Percentiles rank a stretch among this genome's conserved stretches.
Evolutionary conservation across 35 echinoderm and acorn worm species (phyloP).

Genomic region (Eucidaris tribuloides): DNA sequence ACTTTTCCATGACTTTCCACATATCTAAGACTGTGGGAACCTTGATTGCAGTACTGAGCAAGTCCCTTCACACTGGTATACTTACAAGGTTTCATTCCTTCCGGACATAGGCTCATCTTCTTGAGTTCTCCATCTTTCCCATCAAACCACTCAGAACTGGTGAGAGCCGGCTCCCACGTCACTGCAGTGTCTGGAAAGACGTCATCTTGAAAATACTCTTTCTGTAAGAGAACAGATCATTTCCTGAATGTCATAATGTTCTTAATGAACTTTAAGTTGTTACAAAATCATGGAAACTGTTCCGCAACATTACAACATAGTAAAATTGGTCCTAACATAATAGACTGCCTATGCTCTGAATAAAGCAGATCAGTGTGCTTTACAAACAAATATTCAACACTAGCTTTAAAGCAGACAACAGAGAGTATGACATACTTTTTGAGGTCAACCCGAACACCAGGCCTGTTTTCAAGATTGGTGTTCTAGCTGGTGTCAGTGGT

Average conservation of each 20-base stretch:
- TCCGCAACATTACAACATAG: neutral
- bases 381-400: too few relatives aligned
- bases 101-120: conserved; percentile 60
- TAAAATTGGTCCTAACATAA: neutral
- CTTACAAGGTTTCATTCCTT: conserved; percentile 92
- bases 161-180: conserved; percentile 71
- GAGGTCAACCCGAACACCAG: too few relatives aligned
- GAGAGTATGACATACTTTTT: too few relatives aligned
- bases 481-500: too few relatives aligned
- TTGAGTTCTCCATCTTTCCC: conserved; percentile 62
- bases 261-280: neutral
- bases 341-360: too few relatives aligned
- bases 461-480: too few relatives aligned
- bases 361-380: too few relatives aligned
- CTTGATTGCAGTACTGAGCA: too few relatives aligned
- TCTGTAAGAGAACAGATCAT: conserved; percentile 48
- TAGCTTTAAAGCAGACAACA: too few relatives aligned
- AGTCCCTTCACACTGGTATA: too few relatives aligned
- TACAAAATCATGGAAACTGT: neutral
- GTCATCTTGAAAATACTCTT: conserved; percentile 99
- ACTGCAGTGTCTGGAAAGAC: conserved; percentile 88
- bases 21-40: too few relatives aligned
- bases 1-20: too few relatives aligned
- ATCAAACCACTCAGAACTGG: conserved; percentile 65
- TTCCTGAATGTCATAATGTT: neutral